Evolutionary conservation across 2,888 invertebrate genomes (phyloP).

Genomic region (Parnassius glacialis): DNA sequence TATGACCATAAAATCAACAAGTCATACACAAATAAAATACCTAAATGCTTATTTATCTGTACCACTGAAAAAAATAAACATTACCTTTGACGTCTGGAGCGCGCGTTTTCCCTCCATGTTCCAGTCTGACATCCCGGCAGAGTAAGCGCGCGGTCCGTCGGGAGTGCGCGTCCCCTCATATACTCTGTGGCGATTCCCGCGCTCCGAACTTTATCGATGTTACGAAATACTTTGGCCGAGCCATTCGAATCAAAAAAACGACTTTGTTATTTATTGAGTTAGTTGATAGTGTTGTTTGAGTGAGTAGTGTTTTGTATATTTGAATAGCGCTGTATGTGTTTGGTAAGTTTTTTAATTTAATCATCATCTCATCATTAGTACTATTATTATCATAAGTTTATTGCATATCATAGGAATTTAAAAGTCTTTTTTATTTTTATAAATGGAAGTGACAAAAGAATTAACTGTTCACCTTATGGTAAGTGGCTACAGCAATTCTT

Average conservation of each 20-base stretch:
- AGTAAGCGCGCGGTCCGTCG: slow-evolving; percentile 52
- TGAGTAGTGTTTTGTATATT: neutral
- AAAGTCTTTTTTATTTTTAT: no score
- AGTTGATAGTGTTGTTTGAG: slow-evolving; percentile 5
- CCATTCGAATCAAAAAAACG: slow-evolving; percentile 9
- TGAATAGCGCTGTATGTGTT: no score
- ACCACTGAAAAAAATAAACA: neutral
- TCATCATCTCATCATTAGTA: no score
- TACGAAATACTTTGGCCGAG: neutral
- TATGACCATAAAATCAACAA: no score
- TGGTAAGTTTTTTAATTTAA: no score
- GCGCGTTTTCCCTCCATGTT: slow-evolving; percentile 22
- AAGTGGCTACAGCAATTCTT: no score
- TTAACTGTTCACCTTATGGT: no score
- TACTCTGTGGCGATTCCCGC: slow-evolving; percentile 31
- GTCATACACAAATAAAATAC: no score
- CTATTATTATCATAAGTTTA: no score
- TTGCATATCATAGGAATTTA: no score
- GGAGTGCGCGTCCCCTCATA: slow-evolving; percentile 51
- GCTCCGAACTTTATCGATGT: slow-evolving; percentile 39
- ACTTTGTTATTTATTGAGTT: slow-evolving; percentile 3
- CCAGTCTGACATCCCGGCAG: slow-evolving; percentile 37
- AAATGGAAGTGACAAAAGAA: no score
- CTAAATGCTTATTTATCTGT: slow-evolving; percentile 1
- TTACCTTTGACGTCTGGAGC: slow-evolving; percentile 3